These are phyloP conservation scores for Drosophila prosaltans DNA, from an alignment of 1,140 invertebrate species.

Conservation along the genomic window DNA sequence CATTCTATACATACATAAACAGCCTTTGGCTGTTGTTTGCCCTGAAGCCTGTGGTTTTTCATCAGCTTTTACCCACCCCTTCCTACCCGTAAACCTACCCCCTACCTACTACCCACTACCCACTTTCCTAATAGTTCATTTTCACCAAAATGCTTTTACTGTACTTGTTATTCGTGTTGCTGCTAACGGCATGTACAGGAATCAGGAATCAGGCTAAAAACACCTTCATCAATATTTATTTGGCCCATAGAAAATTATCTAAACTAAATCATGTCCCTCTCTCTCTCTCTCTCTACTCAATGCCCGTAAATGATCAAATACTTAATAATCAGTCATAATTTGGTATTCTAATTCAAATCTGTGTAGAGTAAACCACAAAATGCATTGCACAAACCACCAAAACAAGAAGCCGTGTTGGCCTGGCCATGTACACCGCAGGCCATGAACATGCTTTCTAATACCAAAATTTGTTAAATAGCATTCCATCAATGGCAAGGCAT, in stretches of 20 bases:
- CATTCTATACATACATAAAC: not conserved
- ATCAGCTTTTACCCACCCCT: not conserved
- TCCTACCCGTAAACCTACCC: not conserved
- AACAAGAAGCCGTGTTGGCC: not conserved
- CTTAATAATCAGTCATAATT: conserved; percentile 7
- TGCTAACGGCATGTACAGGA: not conserved
- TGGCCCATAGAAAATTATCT: conserved; percentile 1
- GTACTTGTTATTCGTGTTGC: not conserved
- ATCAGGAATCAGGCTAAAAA: conserved; percentile 17
- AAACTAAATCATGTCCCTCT: conserved; percentile 1
- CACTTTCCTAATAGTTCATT: conserved; percentile 2
- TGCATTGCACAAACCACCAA: not conserved
- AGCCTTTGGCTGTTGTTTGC: conserved; percentile 3
- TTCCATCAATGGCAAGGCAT: conserved; percentile 5
- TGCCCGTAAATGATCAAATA: not conserved
- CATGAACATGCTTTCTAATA: not conserved
- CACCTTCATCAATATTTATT: conserved; percentile 13
- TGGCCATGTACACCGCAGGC: not conserved
- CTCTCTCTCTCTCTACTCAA: not conserved
- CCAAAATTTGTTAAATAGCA: conserved; percentile 1
- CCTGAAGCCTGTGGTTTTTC: not conserved
- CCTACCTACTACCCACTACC: not conserved
- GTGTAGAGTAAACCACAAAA: not conserved
- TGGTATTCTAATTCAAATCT: not conserved
- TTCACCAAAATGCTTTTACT: conserved; percentile 4